These are phyloP conservation scores for Odobenus rosmarus DNA, from an alignment of 2,113 vertebrate species.

Conservation along the genomic window DNA sequence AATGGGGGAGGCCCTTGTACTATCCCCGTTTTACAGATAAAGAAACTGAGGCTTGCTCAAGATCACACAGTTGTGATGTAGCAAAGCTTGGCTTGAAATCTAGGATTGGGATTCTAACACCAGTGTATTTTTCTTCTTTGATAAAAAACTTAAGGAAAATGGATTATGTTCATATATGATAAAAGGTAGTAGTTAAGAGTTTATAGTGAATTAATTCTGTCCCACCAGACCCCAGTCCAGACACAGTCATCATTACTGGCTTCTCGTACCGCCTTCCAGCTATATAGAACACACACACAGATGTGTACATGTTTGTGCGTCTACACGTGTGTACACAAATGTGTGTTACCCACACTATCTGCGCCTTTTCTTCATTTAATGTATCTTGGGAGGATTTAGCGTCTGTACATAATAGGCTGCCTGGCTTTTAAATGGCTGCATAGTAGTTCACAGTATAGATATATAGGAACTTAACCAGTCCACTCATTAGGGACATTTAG, in stretches of 20 bases:
- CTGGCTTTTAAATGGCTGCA: neutral
- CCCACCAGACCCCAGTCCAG: neutral
- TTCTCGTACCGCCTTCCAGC: neutral
- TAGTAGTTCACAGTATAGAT: neutral
- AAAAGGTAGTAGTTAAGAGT: neutral
- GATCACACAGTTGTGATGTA: neutral
- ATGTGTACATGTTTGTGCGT: neutral
- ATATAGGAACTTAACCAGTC: neutral
- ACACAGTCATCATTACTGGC: neutral
- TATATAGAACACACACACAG: neutral
- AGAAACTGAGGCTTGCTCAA: neutral
- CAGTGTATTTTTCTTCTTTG: neutral
- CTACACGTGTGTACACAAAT: fast-evolving
- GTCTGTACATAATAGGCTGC: neutral
- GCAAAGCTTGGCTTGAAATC: neutral
- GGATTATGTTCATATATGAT: neutral
- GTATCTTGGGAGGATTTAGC: neutral
- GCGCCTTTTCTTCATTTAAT: neutral
- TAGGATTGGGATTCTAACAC: neutral
- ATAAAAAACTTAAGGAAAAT: neutral
- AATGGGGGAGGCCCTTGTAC: neutral
- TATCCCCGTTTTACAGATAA: neutral
- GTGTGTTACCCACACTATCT: neutral
- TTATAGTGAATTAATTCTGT: neutral
- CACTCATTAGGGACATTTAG: neutral